A percentile compares a stretch with the other conserved stretches of the same genome.
Evolutionary conservation across 2,888 invertebrate species (phyloP).

Genomic region (Philereme transversata): DNA sequence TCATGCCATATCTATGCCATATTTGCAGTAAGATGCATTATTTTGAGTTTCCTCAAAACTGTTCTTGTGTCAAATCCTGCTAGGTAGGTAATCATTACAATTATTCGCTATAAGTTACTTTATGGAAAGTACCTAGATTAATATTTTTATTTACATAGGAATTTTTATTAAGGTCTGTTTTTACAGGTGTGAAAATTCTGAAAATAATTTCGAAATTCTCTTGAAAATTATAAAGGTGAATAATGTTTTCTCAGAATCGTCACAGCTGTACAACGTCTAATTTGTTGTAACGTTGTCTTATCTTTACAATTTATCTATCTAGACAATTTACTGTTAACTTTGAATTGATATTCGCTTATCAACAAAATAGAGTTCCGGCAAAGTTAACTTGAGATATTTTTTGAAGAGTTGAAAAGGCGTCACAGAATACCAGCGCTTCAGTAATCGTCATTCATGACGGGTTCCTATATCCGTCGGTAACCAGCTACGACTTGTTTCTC

Average conservation of each 20-base stretch:
- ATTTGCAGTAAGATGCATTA: neutral
- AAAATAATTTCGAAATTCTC: neutral
- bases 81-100: neutral
- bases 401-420: too few species aligned
- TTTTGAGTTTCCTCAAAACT: neutral
- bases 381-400: conserved; percentile 7
- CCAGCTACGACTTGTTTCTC: too few species aligned
- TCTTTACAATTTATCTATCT: conserved; percentile 76
- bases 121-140: conserved; percentile 37
- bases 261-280: conserved; percentile 27
- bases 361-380: conserved; percentile 3
- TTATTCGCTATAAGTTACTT: conserved; percentile 22
- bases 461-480: too few species aligned
- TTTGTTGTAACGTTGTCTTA: conserved; percentile 45
- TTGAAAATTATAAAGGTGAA: too few species aligned
- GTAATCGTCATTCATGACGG: too few species aligned
- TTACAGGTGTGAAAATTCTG: conserved; percentile 21
- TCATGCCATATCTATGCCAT: neutral
- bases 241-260: conserved; percentile 11
- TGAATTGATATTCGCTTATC: conserved; percentile 37
- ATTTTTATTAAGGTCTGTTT: conserved; percentile 47
- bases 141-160: conserved; percentile 76
- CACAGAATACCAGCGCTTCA: too few species aligned
- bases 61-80: neutral
- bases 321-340: conserved; percentile 67